Conservation (phyloP, 2,888 invertebrate genomes). For the Standfussiana lucernea region DNA sequence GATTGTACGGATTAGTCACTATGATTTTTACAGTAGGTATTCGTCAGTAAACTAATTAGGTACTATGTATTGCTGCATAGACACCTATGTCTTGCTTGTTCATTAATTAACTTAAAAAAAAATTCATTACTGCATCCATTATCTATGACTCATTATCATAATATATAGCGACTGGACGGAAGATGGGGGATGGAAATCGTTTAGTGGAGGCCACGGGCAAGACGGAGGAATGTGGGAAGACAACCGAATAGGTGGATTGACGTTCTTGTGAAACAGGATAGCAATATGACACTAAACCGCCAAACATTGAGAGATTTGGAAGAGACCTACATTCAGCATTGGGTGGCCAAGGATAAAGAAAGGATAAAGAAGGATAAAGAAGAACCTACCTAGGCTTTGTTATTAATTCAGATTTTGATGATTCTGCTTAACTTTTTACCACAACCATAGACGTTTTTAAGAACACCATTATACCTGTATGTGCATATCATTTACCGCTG, state of each 20-base stretch:
- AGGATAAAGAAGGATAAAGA: not conserved
- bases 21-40: not conserved
- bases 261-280: not conserved
- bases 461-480: not conserved
- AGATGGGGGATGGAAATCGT: not conserved
- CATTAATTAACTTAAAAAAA: too few species aligned
- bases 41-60: not conserved
- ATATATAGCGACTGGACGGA: not conserved
- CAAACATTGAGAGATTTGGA: not conserved
- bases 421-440: not conserved
- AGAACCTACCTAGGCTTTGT: not conserved
- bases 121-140: too few species aligned
- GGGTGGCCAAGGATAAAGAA: too few species aligned
- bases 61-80: too few species aligned
- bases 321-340: not conserved
- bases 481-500: not conserved
- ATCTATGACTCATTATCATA: not conserved
- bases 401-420: not conserved
- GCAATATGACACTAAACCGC: not conserved
- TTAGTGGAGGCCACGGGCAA: too few species aligned
- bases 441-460: not conserved
- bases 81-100: too few species aligned
- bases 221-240: too few species aligned
- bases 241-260: too few species aligned
- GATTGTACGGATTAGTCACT: slow-evolving; percentile 1